Base-by-base conservation (phyloP, 2,888 invertebrate species). In the Gymnocheta viridis region DNA sequence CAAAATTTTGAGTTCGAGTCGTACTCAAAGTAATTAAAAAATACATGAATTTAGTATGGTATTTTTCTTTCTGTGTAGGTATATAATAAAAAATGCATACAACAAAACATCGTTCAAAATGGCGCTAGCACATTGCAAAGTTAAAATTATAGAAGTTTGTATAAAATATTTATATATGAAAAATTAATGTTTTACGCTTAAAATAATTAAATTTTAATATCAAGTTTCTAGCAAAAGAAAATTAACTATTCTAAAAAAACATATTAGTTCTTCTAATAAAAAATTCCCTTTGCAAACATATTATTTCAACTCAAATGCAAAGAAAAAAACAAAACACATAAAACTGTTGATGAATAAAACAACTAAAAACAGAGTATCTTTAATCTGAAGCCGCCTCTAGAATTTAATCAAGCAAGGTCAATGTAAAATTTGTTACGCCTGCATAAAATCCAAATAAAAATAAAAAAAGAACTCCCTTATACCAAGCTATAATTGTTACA, bases 371-470 rank as follows among this genome's bases (percentile, higher is more conserved):
- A 27, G 12, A 69, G 24, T 4, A 51, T 10, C 2, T 41, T 19
- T 14, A 14, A 27, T 19, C 12, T 9, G 9, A 29, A 54, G 38
- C 51, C 64, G 54, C 54, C 74, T 56, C 27, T 66, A 51, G 64
- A 29, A 47, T 19, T 47, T 44, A 54, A 44, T 22, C 54, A 24
- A 64, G 41, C 74, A 74, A 74, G 82, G 79, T 82, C 82, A 79
- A 64, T 82, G 69, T 64, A 74, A 64, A 79, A 79, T 82, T 82
- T 67, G 82, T 79, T 79, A 82, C 82, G 82, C 82, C 82, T 74
- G 82, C 79, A 82, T 82, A 49, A 79, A 74, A 69, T 2, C n/a
- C 49, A 24, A 70, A 49, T 64, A 70, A 49, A 70, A 78, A 2
- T 47, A 35, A 22, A 10, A 29, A 27, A 41, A 79, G 29, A 38